Conservation (phyloP, 2,888 invertebrate genomes). For the Anaspis maculata region DNA sequence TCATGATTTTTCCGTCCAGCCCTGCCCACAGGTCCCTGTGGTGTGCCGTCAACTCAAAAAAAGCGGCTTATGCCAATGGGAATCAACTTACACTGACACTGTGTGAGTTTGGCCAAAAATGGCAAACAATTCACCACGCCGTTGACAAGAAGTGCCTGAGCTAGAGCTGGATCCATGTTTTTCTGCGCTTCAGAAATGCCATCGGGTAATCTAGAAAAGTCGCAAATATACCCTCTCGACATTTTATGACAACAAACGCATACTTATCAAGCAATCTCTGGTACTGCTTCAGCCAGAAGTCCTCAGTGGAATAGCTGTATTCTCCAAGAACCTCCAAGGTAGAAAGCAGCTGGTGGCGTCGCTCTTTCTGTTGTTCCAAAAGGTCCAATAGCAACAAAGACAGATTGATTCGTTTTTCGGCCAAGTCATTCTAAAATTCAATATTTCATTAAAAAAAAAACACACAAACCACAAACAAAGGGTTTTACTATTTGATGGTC, state of each 20-base stretch:
- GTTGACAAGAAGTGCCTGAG: conserved; percentile 60
- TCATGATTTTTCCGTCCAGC: no score
- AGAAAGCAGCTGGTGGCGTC: conserved; percentile 56
- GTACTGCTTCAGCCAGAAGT: conserved; percentile 75
- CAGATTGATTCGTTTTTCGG: conserved; percentile 58
- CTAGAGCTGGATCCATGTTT: conserved; percentile 57
- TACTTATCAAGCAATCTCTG: conserved; percentile 67
- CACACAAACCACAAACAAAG: conserved; percentile 1
- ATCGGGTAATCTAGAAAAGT: conserved; percentile 46
- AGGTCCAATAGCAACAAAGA: conserved; percentile 60
- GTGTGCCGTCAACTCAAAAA: no score
- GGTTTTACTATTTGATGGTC: conserved; percentile 54
- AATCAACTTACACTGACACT: conserved; percentile 44
- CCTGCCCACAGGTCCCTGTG: no score
- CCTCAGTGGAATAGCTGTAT: conserved; percentile 45
- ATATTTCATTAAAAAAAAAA: neutral
- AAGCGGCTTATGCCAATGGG: no score
- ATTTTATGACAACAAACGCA: neutral
- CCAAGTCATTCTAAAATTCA: conserved; percentile 51
- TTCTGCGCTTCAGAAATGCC: conserved; percentile 53
- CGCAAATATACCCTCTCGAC: conserved; percentile 1
- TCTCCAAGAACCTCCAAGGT: conserved; percentile 67
- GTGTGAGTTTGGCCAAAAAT: conserved; percentile 56
- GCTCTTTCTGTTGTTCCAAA: conserved; percentile 57
- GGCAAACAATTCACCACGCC: conserved; percentile 71